These are phyloP conservation scores for Lampropteryx suffumata DNA, from an alignment of 2,888 invertebrate species.

Conservation along the genomic window DNA sequence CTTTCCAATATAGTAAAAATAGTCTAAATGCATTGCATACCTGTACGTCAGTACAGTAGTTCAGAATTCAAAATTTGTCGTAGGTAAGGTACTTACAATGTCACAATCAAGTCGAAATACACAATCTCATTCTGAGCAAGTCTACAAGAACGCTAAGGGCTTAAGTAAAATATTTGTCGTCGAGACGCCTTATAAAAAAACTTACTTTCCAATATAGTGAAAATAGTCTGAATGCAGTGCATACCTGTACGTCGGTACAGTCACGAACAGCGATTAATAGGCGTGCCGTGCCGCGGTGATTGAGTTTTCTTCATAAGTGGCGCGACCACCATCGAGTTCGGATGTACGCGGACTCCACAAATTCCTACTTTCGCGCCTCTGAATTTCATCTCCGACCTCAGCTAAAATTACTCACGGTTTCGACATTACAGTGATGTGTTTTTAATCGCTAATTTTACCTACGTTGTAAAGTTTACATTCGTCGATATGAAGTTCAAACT, in stretches of 20 bases:
- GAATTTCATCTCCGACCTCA: constrained; percentile 49
- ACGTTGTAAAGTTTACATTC: constrained; percentile 1
- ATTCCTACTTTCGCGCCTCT: constrained; percentile 15
- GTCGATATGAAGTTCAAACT: constrained; percentile 70
- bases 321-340: constrained; percentile 32
- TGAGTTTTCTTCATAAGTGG: constrained; percentile 35
- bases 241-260: constrained; percentile 3
- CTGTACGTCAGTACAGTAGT: no score
- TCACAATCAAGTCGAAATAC: no score
- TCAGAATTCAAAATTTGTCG: no score
- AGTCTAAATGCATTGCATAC: no score
- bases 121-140: no score
- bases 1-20: no score
- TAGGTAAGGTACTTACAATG: no score
- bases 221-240: constrained; percentile 3
- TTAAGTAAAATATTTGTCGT: no score
- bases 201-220: constrained; percentile 5
- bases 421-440: constrained; percentile 45
- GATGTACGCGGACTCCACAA: constrained; percentile 33
- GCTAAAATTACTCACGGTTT: constrained; percentile 42
- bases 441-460: constrained; percentile 18
- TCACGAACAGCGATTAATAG: constrained; percentile 3
- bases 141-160: no score
- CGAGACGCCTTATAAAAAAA: not conserved
- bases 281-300: not conserved